Evolutionary conservation across 2,113 vertebrate species (phyloP), one percentile per base, ranked within the genome.

Genomic region (Ivindomyrus marchei): DNA sequence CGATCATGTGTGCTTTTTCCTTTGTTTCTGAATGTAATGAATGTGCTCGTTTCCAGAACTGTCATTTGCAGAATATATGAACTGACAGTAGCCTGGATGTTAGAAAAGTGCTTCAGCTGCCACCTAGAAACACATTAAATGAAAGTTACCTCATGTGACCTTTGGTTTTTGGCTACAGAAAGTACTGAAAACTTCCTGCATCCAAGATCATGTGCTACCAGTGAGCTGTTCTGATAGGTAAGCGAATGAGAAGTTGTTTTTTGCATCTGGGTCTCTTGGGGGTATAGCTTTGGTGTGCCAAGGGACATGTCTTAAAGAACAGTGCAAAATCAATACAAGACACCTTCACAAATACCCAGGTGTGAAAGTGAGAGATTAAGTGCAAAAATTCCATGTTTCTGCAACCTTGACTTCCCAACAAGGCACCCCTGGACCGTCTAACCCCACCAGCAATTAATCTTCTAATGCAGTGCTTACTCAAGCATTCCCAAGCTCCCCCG

Each of bases 391-490:
- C 17, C 39, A 70, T 21, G 66, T 58, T 87, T 58, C 90, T 88
- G 58, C 74, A 80, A 88, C 90, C 58, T 88, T 70, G 86, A 45
- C 70, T 83, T 83, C 24, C 49, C 66, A 88, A 53, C 19, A 70
- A 80, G 47, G 27, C 50, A 24, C 90, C 86, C 66, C 70, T 83
- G 86, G 62, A 90, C 89, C 17, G 27, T 45, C 85, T 52, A 52
- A 77, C 47, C 47, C 89, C 90, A 62, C 49, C 50, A 88, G 87
- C 87, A 90, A 90, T 88, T 90, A 90, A 90, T 90, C 90, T 88
- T 90, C 87, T 88, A 88, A 90, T 90, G 46, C 50, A 83, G 85
- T 83, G 90, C 70, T 90, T 90, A 90, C 90, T 90, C 70, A 88
- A 90, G 86, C 87, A 50, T 27, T 17, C 36, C 85, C 46, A 42